phyloP scores from a whole-genome alignment of 92 coral and sea anemone species.

The Epizoanthus illoricatus region DNA sequence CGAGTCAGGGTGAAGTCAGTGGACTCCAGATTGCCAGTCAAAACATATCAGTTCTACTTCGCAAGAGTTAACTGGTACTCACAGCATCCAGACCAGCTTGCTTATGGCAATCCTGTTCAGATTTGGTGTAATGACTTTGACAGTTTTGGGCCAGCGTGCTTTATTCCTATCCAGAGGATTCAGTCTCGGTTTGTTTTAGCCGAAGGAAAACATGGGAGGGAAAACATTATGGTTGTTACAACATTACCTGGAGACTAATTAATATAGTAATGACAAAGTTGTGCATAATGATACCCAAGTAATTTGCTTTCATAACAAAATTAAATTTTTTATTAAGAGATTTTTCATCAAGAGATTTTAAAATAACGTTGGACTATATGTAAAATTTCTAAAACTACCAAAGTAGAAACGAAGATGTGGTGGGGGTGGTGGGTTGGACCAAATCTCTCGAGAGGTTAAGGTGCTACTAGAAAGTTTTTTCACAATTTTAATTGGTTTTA shows the following conservation, averaged over 20 bases:
- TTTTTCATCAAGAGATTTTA: too few relatives aligned
- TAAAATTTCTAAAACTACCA: too few relatives aligned
- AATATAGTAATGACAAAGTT: too few relatives aligned
- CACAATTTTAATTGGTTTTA: too few relatives aligned
- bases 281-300: too few relatives aligned
- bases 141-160: slow-evolving; percentile 49
- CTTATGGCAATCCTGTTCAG: slow-evolving; percentile 27
- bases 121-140: slow-evolving; percentile 44
- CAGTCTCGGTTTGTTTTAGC: slow-evolving; percentile 40
- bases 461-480: too few relatives aligned
- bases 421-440: too few relatives aligned
- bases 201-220: slow-evolving; percentile 13
- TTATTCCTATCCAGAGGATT: slow-evolving; percentile 45
- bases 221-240: slow-evolving; percentile 43
- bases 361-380: too few relatives aligned
- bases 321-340: too few relatives aligned
- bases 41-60: slow-evolving; percentile 43
- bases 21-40: slow-evolving; percentile 18
- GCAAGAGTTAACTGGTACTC: slow-evolving; percentile 51
- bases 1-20: slow-evolving; percentile 39
- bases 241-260: slow-evolving; percentile 37
- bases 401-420: too few relatives aligned
- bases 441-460: too few relatives aligned
- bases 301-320: too few relatives aligned
- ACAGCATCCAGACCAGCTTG: slow-evolving; percentile 29